Evolutionary conservation across 30 jellyfish, hydroid and myxozoan genomes (phyloP).

Genomic region (Hydractinia echinata): DNA sequence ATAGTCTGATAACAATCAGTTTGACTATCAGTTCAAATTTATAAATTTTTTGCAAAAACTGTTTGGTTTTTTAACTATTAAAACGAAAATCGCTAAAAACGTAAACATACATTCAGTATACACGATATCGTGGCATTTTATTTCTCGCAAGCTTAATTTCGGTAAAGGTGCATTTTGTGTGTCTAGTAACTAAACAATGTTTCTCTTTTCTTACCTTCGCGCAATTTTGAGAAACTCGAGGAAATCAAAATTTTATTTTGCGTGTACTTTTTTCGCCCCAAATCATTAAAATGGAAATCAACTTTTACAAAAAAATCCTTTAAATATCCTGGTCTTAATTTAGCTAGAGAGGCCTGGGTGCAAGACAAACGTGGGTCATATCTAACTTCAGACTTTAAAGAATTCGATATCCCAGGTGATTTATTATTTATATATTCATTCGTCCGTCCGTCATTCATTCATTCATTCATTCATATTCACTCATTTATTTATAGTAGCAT

Average conservation of each 20-base stretch:
- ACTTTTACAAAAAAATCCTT: too few species aligned
- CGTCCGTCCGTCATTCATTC: not conserved
- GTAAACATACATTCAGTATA: too few species aligned
- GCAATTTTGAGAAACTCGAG: not conserved
- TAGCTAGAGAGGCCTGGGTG: not conserved
- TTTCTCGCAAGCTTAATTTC: too few species aligned
- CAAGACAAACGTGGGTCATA: constrained; percentile 7
- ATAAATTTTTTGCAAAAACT: too few species aligned
- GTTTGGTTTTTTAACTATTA: too few species aligned
- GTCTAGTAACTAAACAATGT: too few species aligned
- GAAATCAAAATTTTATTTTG: not conserved
- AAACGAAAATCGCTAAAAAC: too few species aligned
- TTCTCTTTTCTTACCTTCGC: too few species aligned
- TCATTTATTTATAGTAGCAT: not conserved
- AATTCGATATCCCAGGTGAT: constrained; percentile 18
- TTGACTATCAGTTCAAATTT: too few species aligned
- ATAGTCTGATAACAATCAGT: too few species aligned
- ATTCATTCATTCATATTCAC: not conserved
- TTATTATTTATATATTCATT: not conserved
- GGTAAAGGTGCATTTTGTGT: too few species aligned
- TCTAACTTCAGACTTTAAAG: not conserved
- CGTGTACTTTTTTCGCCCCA: not conserved
- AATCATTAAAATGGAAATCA: not conserved
- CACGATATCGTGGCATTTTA: too few species aligned
- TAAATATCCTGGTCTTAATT: not conserved